Conservation (phyloP, 2,888 invertebrate species). For the Candidula unifasciata region DNA sequence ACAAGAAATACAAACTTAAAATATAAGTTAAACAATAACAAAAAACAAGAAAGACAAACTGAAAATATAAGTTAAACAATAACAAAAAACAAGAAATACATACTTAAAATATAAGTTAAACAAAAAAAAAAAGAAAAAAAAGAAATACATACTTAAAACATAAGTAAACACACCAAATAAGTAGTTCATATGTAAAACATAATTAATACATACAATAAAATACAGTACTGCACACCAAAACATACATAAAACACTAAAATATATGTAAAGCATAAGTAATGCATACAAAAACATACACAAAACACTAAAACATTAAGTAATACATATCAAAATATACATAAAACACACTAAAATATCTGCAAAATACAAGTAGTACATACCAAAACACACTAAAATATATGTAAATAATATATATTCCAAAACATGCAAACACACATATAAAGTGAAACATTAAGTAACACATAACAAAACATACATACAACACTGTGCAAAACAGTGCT, state of each 20-base stretch:
- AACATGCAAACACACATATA: too few species aligned
- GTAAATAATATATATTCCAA: conserved; percentile 76
- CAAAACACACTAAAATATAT: not conserved
- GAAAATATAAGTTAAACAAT: not conserved
- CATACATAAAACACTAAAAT: too few species aligned
- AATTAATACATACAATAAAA: too few species aligned
- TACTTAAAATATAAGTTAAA: too few species aligned
- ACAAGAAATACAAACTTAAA: not conserved
- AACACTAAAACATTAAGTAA: not conserved
- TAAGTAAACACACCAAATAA: too few species aligned
- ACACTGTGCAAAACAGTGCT: too few species aligned
- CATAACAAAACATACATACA: too few species aligned
- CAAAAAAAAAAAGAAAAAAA: not conserved
- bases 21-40: not conserved
- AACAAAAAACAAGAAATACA: not conserved
- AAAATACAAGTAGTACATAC: not conserved
- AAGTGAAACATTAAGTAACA: too few species aligned
- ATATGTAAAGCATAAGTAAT: too few species aligned
- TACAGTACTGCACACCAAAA: not conserved
- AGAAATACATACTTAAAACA: not conserved
- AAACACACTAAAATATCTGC: too few species aligned
- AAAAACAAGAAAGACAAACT: not conserved
- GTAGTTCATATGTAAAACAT: too few species aligned
- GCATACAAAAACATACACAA: not conserved
- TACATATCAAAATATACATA: too few species aligned